These are phyloP conservation scores for Palythoa caribaeorum DNA, from an alignment of 92 coral and sea anemone species.

Conservation along the genomic window DNA sequence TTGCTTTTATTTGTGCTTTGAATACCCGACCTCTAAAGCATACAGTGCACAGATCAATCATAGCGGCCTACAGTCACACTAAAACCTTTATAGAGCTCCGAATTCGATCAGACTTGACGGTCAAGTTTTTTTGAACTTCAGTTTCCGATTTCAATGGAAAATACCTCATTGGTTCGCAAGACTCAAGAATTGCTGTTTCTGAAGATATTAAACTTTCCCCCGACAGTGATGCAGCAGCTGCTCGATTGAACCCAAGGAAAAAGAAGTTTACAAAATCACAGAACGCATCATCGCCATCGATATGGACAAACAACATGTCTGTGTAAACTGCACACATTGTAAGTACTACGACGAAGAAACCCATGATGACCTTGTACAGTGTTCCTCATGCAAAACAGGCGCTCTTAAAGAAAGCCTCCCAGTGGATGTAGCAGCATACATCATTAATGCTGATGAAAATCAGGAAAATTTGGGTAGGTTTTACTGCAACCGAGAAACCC, in stretches of 20 bases:
- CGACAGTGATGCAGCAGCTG: constrained; percentile 40
- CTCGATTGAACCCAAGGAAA: constrained; percentile 42
- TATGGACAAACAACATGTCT: constrained; percentile 1
- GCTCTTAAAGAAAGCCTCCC: background rate
- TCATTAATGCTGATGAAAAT: background rate
- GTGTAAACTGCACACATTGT: background rate
- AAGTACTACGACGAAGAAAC: constrained; percentile 1
- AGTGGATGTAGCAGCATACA: background rate
- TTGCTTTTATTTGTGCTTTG: constrained; percentile 32
- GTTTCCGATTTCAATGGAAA: constrained; percentile 46
- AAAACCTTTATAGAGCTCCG: background rate
- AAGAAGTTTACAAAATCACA: constrained; percentile 39
- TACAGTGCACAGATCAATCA: constrained; percentile 6
- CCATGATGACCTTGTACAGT: constrained; percentile 26
- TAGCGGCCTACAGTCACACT: constrained; percentile 9
- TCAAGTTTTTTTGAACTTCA: no score
- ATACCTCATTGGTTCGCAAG: constrained; percentile 43
- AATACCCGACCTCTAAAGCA: constrained; percentile 26
- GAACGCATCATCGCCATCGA: constrained; percentile 25
- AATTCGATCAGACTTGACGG: background rate
- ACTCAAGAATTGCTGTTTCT: constrained; percentile 32
- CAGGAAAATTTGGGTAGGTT: no score
- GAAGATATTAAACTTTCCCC: constrained; percentile 34
- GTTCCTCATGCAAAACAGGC: constrained; percentile 2
- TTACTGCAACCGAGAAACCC: no score